These are phyloP conservation scores for Sinhomidia bicolor DNA, from an alignment of 2,888 invertebrate genomes.

Conservation along the genomic window DNA sequence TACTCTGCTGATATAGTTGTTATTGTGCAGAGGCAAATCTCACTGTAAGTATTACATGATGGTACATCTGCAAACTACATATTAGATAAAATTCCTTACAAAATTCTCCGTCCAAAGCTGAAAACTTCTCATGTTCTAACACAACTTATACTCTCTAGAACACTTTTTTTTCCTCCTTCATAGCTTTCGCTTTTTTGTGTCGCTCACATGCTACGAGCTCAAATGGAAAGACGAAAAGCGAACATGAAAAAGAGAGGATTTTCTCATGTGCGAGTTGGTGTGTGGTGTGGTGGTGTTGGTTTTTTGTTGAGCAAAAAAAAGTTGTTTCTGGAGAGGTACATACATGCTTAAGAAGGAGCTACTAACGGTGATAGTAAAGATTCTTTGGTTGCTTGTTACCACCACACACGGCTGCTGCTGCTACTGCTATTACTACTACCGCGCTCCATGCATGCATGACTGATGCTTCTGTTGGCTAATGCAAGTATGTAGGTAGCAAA, in stretches of 20 bases:
- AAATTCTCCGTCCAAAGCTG: conserved; percentile 5
- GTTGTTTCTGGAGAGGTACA: conserved; percentile 35
- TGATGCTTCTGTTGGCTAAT: no score
- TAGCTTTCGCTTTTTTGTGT: conserved; percentile 23
- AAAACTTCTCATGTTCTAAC: conserved; percentile 41
- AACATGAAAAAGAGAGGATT: conserved; percentile 27
- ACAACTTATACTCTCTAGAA: neutral
- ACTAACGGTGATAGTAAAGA: neutral
- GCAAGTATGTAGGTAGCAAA: neutral
- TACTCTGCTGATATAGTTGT: conserved; percentile 17
- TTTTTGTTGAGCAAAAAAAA: conserved; percentile 37
- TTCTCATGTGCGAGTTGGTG: conserved; percentile 43
- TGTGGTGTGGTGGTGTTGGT: conserved; percentile 8
- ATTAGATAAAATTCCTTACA: conserved; percentile 52
- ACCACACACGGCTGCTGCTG: no score
- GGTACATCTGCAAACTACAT: conserved; percentile 32
- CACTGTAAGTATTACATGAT: conserved; percentile 1
- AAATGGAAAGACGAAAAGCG: conserved; percentile 18
- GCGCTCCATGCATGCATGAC: no score
- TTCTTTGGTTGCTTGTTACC: neutral
- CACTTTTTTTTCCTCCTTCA: conserved; percentile 6
- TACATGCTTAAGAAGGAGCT: conserved; percentile 11
- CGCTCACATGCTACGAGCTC: conserved; percentile 4
- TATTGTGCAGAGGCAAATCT: conserved; percentile 33
- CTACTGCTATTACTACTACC: no score